Conservation (phyloP, 2,888 invertebrate species). For the Tromatobia lineatoria region DNA sequence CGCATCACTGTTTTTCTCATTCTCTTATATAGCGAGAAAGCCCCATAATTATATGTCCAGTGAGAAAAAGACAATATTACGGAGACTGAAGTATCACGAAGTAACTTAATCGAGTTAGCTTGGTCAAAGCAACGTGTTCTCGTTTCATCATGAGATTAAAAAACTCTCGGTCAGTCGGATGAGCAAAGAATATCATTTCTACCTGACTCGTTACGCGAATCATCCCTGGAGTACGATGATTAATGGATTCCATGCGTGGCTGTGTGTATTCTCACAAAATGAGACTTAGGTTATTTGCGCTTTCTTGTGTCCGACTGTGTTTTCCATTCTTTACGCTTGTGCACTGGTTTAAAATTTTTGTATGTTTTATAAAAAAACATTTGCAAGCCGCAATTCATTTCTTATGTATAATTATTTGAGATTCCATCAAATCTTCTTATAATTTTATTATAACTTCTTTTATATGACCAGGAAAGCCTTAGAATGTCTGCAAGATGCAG, state of each 20-base stretch:
- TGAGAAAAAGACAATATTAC: conserved; percentile 2
- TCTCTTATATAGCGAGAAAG: conserved; percentile 34
- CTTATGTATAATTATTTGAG: no score
- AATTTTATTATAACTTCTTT: no score
- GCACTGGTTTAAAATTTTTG: conserved; percentile 18
- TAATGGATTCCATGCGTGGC: conserved; percentile 49
- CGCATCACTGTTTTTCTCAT: not conserved
- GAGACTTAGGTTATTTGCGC: conserved; percentile 60
- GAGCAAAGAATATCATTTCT: conserved; percentile 52
- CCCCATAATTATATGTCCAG: conserved; percentile 49
- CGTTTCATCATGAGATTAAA: conserved; percentile 36
- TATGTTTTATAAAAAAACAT: conserved; percentile 40
- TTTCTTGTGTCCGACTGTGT: conserved; percentile 63
- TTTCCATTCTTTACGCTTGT: conserved; percentile 38
- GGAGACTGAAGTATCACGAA: conserved; percentile 3
- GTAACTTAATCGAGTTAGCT: conserved; percentile 63
- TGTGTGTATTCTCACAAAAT: conserved; percentile 9
- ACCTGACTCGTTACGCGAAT: conserved; percentile 64
- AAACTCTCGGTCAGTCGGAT: conserved; percentile 25
- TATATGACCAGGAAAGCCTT: no score
- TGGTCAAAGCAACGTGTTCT: conserved; percentile 5
- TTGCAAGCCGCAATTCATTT: no score
- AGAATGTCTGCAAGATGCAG: no score
- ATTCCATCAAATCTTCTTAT: no score
- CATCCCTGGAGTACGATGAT: conserved; percentile 57